phyloP scores from a whole-genome alignment of 1,140 invertebrate genomes.

The Cydia pomonella region DNA sequence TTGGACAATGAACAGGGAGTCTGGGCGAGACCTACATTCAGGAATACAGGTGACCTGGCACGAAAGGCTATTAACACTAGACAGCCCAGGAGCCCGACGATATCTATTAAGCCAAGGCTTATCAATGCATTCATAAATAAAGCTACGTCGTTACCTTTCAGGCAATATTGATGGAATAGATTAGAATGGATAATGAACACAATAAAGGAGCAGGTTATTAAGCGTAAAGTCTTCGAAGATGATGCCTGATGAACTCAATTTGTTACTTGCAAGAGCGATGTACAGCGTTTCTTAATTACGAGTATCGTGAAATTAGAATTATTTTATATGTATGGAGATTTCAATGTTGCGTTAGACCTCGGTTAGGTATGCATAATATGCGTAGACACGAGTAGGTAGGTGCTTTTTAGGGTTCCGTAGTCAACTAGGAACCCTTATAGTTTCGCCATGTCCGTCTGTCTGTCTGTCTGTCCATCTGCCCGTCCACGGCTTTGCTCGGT shows the following conservation, averaged over 20 bases:
- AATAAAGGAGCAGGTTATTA: conserved; percentile 5
- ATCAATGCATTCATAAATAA: conserved; percentile 13
- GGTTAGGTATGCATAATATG: too few species aligned
- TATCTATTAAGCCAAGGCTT: conserved; percentile 5
- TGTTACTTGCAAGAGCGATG: not conserved
- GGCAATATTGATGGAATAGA: not conserved
- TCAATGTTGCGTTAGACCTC: too few species aligned
- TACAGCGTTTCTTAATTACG: not conserved
- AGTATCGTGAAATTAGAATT: not conserved
- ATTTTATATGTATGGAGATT: not conserved
- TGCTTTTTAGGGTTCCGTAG: too few species aligned
- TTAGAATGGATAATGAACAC: not conserved
- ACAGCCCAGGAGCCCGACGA: conserved; percentile 35
- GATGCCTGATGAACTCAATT: not conserved
- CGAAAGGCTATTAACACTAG: conserved; percentile 45
- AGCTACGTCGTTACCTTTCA: not conserved
- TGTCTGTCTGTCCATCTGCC: too few species aligned
- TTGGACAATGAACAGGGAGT: conserved; percentile 43
- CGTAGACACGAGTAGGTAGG: too few species aligned
- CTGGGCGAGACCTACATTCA: conserved; percentile 49
- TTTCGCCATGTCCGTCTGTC: too few species aligned
- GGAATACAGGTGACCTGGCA: conserved; percentile 45
- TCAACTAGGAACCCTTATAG: too few species aligned
- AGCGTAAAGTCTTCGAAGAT: not conserved
- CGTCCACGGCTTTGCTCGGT: too few species aligned